Evolutionary conservation across 2,888 invertebrate species (phyloP).

Genomic region (Neelides folsomi): DNA sequence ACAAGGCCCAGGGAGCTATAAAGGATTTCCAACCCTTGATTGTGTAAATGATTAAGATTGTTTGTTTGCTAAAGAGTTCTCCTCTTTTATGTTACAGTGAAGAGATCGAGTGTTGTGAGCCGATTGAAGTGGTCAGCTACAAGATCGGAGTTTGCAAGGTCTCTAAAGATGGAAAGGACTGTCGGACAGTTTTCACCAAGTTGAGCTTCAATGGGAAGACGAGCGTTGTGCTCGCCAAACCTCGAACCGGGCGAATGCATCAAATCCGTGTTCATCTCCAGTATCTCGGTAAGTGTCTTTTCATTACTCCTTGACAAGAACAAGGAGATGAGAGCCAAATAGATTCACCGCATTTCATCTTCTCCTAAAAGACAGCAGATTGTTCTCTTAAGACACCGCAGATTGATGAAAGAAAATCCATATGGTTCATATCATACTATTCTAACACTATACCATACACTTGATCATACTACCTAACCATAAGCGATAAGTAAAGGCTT

Average conservation of each 20-base stretch:
- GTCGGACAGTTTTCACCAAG: slow-evolving; percentile 78
- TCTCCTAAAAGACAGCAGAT: too few species aligned
- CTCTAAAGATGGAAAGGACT: slow-evolving; percentile 80
- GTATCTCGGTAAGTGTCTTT: slow-evolving; percentile 59
- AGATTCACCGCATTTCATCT: too few species aligned
- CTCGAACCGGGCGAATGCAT: slow-evolving; percentile 94
- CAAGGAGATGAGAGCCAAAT: too few species aligned
- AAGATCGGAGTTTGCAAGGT: slow-evolving; percentile 95
- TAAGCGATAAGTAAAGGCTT: too few species aligned
- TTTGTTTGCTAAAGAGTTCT: background rate
- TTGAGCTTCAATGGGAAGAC: slow-evolving; percentile 76
- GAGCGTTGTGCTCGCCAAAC: slow-evolving; percentile 86
- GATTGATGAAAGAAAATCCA: too few species aligned
- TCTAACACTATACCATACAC: too few species aligned
- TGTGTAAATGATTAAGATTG: background rate
- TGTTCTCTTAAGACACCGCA: too few species aligned
- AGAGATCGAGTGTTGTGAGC: slow-evolving; percentile 69
- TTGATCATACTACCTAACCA: too few species aligned
- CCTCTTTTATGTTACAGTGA: slow-evolving; percentile 45
- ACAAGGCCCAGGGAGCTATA: too few species aligned
- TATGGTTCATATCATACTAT: too few species aligned
- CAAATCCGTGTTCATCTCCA: slow-evolving; percentile 98
- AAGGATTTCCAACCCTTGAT: too few species aligned
- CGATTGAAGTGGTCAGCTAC: slow-evolving; percentile 85
- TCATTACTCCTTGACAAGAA: too few species aligned